Evolutionary conservation across 2,888 invertebrate species (phyloP), one percentile per base, ranked within the genome.

Genomic region (Chirona hameri): DNA sequence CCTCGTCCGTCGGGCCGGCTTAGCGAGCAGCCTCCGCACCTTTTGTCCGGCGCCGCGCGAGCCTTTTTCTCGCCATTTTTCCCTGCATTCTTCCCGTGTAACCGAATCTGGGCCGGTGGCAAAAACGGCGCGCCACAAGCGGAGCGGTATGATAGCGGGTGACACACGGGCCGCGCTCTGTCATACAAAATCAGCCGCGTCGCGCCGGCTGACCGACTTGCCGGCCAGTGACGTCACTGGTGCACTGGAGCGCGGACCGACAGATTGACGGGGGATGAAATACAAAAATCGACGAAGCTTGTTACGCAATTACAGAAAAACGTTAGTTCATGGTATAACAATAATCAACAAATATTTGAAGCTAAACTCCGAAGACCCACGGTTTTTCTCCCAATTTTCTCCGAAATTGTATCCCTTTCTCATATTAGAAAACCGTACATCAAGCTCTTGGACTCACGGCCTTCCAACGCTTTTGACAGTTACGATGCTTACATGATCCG

Each of bases 71-170:
- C 29, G 15, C 72, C 72, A 72, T 72, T 72, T 72, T 65, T 72
- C 31, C 31, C 72, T 72, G 72, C 72, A 72, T 72, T 72, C 72
- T 72, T 72, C 72, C 27, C 72, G 29, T 72, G 72, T 72, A 72
- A 72, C 31, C 72, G 72, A 72, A 72, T 29, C 72, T 31, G 72
- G 31, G 5, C 14, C 72, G 72, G 15, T 7, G 72, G 72, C 31
- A 72, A 72, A 72, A 72, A 72, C 31, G 72, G 31, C 31, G 72
- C 15, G 15, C 31, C 15, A 29, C 72, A 29, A 72, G 72, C 72
- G 72, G 72, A 72, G 31, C 72, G 72, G 72, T 14, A 72, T 72
- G 72, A 72, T 72, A 31, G 31, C 72, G 31, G 72, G 72, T 31
- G 72, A 72, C 72, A 31, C 72, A 29, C 65, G 18, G 72, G 72